Evolutionary conservation across 2,888 invertebrate species (phyloP).

Genomic region (Drosophila subquinaria): DNA sequence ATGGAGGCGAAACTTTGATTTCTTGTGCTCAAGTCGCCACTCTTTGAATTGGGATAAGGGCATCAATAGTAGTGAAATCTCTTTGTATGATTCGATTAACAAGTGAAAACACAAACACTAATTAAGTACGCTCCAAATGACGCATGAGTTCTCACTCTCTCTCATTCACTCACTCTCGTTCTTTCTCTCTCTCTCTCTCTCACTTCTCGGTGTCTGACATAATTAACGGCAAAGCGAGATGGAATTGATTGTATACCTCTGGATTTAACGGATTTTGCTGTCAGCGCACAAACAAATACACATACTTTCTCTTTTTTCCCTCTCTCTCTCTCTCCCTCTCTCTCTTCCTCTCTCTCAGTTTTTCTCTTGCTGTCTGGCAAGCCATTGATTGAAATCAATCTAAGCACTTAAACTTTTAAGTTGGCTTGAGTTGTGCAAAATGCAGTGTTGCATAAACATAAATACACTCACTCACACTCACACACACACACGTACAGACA

Average conservation of each 20-base stretch:
- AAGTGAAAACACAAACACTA: constrained; percentile 37
- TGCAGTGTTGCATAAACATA: constrained; percentile 76
- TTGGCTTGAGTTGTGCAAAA: constrained; percentile 76
- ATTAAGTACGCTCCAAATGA: constrained; percentile 52
- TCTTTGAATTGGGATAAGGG: constrained; percentile 18
- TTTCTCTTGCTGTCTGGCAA: constrained; percentile 10
- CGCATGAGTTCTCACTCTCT: constrained; percentile 10
- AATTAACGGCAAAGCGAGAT: constrained; percentile 48
- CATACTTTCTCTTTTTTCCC: background rate
- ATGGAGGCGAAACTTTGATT: background rate
- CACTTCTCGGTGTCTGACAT: constrained; percentile 27
- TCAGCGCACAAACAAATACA: constrained; percentile 13
- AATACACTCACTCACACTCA: constrained; percentile 52
- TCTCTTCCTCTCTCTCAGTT: background rate
- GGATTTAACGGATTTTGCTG: constrained; percentile 49
- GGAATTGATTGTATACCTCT: constrained; percentile 35
- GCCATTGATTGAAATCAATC: constrained; percentile 75
- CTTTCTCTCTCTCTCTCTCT: background rate
- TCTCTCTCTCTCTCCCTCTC: constrained; percentile 1
- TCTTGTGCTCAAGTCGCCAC: background rate
- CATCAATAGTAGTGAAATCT: constrained; percentile 30
- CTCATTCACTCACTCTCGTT: constrained; percentile 3
- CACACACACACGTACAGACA: constrained; percentile 16
- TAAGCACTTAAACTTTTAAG: constrained; percentile 74
- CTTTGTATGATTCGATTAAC: constrained; percentile 23